Base-by-base conservation (phyloP, 2,797 vertebrate genomes). In the Menidia menidia region DNA sequence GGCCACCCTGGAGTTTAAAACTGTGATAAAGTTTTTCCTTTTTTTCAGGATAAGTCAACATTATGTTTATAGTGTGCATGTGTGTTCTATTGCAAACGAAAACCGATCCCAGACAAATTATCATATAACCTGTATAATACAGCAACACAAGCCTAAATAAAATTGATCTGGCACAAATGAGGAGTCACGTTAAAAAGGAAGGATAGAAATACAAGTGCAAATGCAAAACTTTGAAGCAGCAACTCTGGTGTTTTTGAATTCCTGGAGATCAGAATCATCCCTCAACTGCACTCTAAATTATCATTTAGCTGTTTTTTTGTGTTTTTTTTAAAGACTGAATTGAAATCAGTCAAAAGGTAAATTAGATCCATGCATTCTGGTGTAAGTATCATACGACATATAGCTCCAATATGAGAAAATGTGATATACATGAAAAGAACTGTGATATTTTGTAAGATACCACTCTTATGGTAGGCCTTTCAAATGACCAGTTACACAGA, bases 111-210 rank as follows among this genome's bases (percentile, higher is more conserved):
- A 61, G 80, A 84, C 59, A 83, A 85, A 86, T 85, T 16, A 86
- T 62, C 58, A 62, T 82, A 77, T 86, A 89, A 89, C 77, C 80
- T 81, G 78, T 87, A 89, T 86, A 84, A 69, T 75, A 71, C 68
- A 64, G 77, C 76, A 60, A 81, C 64, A 73, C 54, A 53, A 63
- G 80, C 56, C 55, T 61, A 60, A 72, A 71, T 64, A 73, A 73
- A 80, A 77, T 73, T 71, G 67, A 77, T 82, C 74, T 83, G 80
- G 77, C 56, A 59, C 72, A 75, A 50, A 78, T 60, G 59, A 61
- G 2, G 25, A 65, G 55, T 61, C 59, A 61, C 50, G 73, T 35
- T 62, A 64, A 53, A 71, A 42, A 66, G 33, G 35, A 52, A 30
- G 48, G 14, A 31, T 6, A 19, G 30, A 18, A 52, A 55, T 18